Percentiles rank a stretch among this genome's conserved stretches.
Conservation (phyloP, 2,888 invertebrate species). For the Cephonodes hylas region DNA sequence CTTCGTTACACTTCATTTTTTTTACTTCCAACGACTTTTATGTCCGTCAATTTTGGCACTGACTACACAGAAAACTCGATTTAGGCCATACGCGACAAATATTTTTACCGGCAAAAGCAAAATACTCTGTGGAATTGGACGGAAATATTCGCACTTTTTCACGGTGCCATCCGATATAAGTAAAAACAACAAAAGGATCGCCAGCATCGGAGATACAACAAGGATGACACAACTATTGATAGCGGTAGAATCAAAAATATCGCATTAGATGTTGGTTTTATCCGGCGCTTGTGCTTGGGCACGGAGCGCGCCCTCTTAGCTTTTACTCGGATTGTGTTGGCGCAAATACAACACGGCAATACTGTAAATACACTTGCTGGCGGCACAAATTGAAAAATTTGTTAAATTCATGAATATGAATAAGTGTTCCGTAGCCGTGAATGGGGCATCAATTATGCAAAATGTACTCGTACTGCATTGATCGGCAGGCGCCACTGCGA, state of each 20-base stretch:
- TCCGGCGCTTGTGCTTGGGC: conserved; percentile 41
- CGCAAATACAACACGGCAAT: conserved; percentile 63
- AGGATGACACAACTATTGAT: conserved; percentile 40
- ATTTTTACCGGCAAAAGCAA: conserved; percentile 1
- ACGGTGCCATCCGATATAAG: not conserved
- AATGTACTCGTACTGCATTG: conserved; percentile 69
- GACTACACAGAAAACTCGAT: conserved; percentile 31
- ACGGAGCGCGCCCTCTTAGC: conserved; percentile 48
- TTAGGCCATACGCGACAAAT: conserved; percentile 6
- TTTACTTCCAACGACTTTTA: conserved; percentile 63
- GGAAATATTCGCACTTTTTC: not conserved
- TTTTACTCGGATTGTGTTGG: conserved; percentile 72
- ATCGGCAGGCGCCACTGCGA: conserved; percentile 44
- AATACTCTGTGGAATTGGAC: not conserved
- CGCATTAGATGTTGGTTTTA: conserved; percentile 58
- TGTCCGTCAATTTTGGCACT: conserved; percentile 58
- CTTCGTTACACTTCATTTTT: conserved; percentile 74
- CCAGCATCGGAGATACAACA: conserved; percentile 30
- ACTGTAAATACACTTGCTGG: conserved; percentile 70
- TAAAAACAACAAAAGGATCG: conserved; percentile 19
- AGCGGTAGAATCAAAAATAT: conserved; percentile 60
- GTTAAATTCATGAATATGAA: conserved; percentile 79
- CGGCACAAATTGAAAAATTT: conserved; percentile 74
- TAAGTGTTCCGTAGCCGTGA: conserved; percentile 70
- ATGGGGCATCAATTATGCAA: conserved; percentile 79